These are phyloP conservation scores for Eucriotettix oculatus DNA, from an alignment of 2,888 invertebrate species.

Conservation along the genomic window DNA sequence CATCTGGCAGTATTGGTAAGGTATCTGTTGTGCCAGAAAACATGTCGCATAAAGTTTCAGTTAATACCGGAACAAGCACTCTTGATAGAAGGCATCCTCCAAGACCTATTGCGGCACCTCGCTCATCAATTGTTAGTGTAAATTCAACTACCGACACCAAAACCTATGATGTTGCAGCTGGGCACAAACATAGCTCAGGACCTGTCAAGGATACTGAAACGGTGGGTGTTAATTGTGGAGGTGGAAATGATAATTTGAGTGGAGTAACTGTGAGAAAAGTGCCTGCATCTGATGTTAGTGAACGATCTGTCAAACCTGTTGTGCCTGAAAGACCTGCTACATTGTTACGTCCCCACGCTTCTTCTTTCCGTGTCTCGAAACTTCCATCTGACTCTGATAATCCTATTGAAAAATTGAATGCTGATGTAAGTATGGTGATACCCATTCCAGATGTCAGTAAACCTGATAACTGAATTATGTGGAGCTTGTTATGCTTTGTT, in stretches of 20 bases:
- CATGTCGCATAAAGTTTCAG: background rate
- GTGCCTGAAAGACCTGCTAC: conserved; percentile 66
- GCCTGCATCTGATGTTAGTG: conserved; percentile 16
- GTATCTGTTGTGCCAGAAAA: background rate
- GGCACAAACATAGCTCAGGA: background rate
- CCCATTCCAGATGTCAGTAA: no score
- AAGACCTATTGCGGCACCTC: conserved; percentile 38
- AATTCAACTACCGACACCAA: background rate
- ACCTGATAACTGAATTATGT: no score
- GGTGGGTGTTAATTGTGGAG: background rate
- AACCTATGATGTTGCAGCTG: background rate
- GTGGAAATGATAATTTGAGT: conserved; percentile 16
- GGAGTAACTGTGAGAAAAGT: conserved; percentile 25
- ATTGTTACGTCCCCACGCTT: conserved; percentile 32
- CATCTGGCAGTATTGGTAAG: background rate
- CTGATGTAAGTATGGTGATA: conserved; percentile 1
- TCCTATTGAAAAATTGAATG: conserved; percentile 2
- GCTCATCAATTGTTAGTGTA: conserved; percentile 15
- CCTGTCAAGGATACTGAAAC: background rate
- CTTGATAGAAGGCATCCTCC: conserved; percentile 22
- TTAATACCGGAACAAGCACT: conserved; percentile 9
- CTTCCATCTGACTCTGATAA: conserved; percentile 4
- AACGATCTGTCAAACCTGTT: conserved; percentile 48
- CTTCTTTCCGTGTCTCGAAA: conserved; percentile 6
- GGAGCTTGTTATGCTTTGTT: no score